A percentile compares a stretch with the other conserved stretches of the same genome.
These are phyloP conservation scores for Helicoverpa armigera DNA, from an alignment of 1,140 invertebrate species.

Conservation along the genomic window DNA sequence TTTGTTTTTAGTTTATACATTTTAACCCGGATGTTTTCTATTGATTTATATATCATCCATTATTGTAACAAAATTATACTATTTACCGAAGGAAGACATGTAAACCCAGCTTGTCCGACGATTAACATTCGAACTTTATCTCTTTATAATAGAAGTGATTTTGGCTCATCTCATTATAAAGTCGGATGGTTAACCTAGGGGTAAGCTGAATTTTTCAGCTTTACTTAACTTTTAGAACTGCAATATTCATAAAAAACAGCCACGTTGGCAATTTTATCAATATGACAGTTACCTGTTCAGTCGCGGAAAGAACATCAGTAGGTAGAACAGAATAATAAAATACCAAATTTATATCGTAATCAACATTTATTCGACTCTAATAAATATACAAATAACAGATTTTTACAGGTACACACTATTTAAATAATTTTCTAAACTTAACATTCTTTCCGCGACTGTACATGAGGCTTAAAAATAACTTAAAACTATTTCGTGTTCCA, in stretches of 20 bases:
- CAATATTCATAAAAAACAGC: conserved; percentile 35
- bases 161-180: conserved; percentile 4
- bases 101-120: not conserved
- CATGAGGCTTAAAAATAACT: conserved; percentile 37
- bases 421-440: conserved; percentile 48
- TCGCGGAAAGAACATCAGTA: conserved; percentile 45
- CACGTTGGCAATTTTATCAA: conserved; percentile 30
- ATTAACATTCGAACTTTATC: not conserved
- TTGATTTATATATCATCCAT: not conserved
- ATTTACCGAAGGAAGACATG: conserved; percentile 4
- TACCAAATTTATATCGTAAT: conserved; percentile 33
- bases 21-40: not conserved
- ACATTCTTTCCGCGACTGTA: conserved; percentile 51
- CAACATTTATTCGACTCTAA: conserved; percentile 47
- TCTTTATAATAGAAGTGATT: not conserved
- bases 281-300: conserved; percentile 36
- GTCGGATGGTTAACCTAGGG: not conserved
- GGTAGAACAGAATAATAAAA: conserved; percentile 34
- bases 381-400: conserved; percentile 50
- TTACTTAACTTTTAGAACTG: conserved; percentile 12
- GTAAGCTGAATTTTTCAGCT: conserved; percentile 4
- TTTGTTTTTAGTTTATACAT: conserved; percentile 6
- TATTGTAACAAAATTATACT: not conserved
- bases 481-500: conserved; percentile 33
- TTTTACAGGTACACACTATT: conserved; percentile 44